Conservation (phyloP, 2,113 vertebrate species). For the Chloropsis cyanopogon region DNA sequence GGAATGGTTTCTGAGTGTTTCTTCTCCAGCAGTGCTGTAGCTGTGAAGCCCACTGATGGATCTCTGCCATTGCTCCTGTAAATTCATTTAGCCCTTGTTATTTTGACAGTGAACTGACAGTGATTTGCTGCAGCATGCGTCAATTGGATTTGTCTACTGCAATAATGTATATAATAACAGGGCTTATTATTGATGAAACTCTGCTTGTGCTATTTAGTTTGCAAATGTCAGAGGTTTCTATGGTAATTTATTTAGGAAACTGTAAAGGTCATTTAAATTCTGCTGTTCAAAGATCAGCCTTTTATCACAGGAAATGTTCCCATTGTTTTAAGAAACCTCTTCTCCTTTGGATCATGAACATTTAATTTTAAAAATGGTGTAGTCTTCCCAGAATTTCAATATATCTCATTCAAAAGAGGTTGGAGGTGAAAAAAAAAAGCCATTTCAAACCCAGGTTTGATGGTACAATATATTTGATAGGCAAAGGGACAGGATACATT, state of each 20-base stretch:
- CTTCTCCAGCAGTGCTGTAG: background rate
- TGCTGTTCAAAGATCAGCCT: constrained; percentile 66
- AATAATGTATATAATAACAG: constrained; percentile 72
- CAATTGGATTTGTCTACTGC: constrained; percentile 71
- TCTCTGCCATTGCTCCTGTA: constrained; percentile 51
- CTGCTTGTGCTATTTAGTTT: constrained; percentile 71
- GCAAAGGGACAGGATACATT: background rate
- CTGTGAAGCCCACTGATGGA: constrained; percentile 48
- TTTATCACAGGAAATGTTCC: constrained; percentile 29
- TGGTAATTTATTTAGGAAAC: constrained; percentile 75
- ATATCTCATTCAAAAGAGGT: background rate
- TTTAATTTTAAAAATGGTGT: constrained; percentile 22
- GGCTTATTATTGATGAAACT: constrained; percentile 74
- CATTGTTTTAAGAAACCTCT: constrained; percentile 3
- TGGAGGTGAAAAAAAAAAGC: rapidly evolving
- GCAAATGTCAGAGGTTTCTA: constrained; percentile 79
- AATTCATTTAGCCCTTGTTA: constrained; percentile 69
- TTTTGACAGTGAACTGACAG: constrained; percentile 72
- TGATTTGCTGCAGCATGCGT: constrained; percentile 65
- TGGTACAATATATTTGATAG: background rate
- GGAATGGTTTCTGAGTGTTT: constrained; percentile 10
- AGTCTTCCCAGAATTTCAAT: constrained; percentile 8
- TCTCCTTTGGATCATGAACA: constrained; percentile 20
- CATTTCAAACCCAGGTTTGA: background rate
- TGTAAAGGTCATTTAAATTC: constrained; percentile 73